Conservation (phyloP, 2,113 vertebrate species). For the Siphamia tubifer region DNA sequence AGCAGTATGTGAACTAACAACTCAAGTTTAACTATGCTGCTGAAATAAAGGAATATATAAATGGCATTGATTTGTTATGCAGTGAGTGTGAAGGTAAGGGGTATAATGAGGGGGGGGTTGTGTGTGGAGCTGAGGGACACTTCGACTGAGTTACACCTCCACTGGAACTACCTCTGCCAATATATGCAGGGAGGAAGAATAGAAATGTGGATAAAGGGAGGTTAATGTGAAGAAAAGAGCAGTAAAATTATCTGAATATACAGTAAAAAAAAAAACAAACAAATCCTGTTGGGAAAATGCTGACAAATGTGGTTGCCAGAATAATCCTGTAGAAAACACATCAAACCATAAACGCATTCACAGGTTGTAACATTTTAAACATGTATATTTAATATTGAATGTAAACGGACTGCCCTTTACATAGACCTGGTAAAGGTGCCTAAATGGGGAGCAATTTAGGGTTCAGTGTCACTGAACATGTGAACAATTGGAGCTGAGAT, state of each 20-base stretch:
- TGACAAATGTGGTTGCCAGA: too few relatives aligned
- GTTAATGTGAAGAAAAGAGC: not conserved
- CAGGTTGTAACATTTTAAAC: too few relatives aligned
- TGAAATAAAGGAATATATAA: not conserved
- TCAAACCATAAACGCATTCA: too few relatives aligned
- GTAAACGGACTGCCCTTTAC: too few relatives aligned
- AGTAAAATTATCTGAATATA: not conserved
- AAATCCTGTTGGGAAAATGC: too few relatives aligned
- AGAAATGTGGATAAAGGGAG: not conserved
- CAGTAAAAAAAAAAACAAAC: too few relatives aligned
- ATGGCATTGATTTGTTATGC: not conserved
- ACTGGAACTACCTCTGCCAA: slow-evolving; percentile 29
- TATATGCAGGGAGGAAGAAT: not conserved
- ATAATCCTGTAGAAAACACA: too few relatives aligned
- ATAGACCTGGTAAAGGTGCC: too few relatives aligned
- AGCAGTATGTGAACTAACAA: slow-evolving; percentile 1
- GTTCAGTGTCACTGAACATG: too few relatives aligned
- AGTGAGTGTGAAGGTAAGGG: not conserved
- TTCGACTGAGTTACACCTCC: slow-evolving; percentile 42
- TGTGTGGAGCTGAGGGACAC: slow-evolving; percentile 12
- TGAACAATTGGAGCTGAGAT: too few relatives aligned
- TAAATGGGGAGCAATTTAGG: too few relatives aligned
- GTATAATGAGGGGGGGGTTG: not conserved
- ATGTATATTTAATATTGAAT: too few relatives aligned
- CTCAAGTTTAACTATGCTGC: not conserved